phyloP scores from a whole-genome alignment of 2,888 invertebrate genomes.

The Drosophila mimetica region DNA sequence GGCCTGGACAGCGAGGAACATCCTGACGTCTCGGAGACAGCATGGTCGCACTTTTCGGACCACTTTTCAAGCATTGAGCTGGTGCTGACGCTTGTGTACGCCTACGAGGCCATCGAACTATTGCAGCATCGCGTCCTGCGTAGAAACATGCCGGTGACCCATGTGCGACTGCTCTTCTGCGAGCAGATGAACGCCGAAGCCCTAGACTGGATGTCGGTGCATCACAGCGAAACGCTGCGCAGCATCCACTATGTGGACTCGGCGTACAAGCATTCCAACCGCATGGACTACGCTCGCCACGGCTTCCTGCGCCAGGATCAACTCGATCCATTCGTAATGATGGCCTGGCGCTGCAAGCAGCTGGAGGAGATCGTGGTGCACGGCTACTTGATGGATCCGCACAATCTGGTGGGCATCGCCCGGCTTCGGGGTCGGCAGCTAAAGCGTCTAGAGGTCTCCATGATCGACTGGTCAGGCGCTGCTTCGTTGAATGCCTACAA shows the following conservation, averaged over 20 bases:
- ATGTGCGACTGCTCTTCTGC: constrained; percentile 90
- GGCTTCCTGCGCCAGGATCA: constrained; percentile 83
- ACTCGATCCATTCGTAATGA: constrained; percentile 87
- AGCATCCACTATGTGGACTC: constrained; percentile 84
- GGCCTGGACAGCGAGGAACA: constrained; percentile 87
- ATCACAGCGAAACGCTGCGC: constrained; percentile 81
- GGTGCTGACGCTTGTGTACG: constrained; percentile 86
- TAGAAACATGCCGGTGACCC: constrained; percentile 89
- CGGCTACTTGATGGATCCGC: constrained; percentile 84
- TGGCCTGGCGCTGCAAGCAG: constrained; percentile 87
- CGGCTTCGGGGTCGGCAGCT: constrained; percentile 81
- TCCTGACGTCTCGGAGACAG: constrained; percentile 87
- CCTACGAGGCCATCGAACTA: constrained; percentile 88
- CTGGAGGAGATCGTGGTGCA: constrained; percentile 86
- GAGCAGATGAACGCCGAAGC: constrained; percentile 85
- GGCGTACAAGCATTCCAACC: constrained; percentile 80
- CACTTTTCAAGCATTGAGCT: constrained; percentile 82
- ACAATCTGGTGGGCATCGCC: constrained; percentile 83
- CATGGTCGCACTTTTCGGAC: constrained; percentile 87
- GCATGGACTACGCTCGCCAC: constrained; percentile 34
- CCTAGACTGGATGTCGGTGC: constrained; percentile 82
- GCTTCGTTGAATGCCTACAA: constrained; percentile 68
- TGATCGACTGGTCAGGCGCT: constrained; percentile 78
- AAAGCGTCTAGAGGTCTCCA: constrained; percentile 83
- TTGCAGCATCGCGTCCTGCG: constrained; percentile 88